Conservation (phyloP, 2,888 invertebrate species). For the Peribatodes rhomboidaria region DNA sequence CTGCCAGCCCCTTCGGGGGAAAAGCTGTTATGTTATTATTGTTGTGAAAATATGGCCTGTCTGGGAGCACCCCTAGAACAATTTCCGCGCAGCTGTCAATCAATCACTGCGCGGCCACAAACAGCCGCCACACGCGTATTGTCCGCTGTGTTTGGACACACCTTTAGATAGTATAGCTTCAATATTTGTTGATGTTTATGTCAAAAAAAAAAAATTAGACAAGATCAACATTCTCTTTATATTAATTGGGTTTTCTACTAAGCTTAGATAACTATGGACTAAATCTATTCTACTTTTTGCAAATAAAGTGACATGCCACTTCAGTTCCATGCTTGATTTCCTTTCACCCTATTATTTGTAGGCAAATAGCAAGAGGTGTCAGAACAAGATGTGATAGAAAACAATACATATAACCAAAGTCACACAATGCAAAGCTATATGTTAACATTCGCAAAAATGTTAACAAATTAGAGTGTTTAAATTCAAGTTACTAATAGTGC, state of each 20-base stretch:
- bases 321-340: background rate
- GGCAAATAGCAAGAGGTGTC: background rate
- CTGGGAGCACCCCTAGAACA: too few relatives aligned
- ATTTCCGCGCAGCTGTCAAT: too few relatives aligned
- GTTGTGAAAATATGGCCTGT: too few relatives aligned
- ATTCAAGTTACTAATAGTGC: background rate
- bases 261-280: too few relatives aligned
- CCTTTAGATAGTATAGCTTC: too few relatives aligned
- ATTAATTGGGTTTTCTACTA: too few relatives aligned
- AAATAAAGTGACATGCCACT: background rate
- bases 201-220: background rate
- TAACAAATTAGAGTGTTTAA: background rate
- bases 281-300: background rate
- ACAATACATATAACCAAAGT: background rate
- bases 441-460: background rate
- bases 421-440: constrained; percentile 4
- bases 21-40: too few relatives aligned
- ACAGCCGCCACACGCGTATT: too few relatives aligned
- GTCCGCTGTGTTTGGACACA: too few relatives aligned
- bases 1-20: too few relatives aligned
- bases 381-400: constrained; percentile 1
- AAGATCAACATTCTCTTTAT: background rate
- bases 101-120: too few relatives aligned
- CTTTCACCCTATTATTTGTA: background rate
- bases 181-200: too few relatives aligned